Conservation (phyloP, 2,797 vertebrate species). For the Sebastes dallii region DNA sequence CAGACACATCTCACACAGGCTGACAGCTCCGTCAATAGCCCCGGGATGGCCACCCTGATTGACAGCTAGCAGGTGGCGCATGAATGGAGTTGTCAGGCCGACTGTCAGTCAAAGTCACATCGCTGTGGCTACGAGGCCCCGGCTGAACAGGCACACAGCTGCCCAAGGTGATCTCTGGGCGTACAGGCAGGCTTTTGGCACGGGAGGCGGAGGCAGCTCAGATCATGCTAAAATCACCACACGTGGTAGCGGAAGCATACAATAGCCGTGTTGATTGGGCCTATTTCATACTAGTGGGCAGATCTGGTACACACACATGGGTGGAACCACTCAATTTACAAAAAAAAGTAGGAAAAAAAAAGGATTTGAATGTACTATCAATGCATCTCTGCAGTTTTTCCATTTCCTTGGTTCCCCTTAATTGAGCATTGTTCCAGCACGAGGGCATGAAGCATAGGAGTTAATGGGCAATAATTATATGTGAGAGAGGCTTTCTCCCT, state of each 20-base stretch:
- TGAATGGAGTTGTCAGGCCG: constrained; percentile 88
- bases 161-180: constrained; percentile 85
- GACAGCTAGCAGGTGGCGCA: constrained; percentile 91
- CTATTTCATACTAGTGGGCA: constrained; percentile 51
- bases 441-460: constrained; percentile 85
- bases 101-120: constrained; percentile 81
- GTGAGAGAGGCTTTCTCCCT: constrained; percentile 95
- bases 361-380: constrained; percentile 66
- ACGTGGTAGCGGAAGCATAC: constrained; percentile 28
- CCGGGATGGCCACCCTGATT: constrained; percentile 83
- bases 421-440: constrained; percentile 92
- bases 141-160: constrained; percentile 81
- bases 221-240: constrained; percentile 63
- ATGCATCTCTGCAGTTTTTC: constrained; percentile 72
- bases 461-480: constrained; percentile 98
- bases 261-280: constrained; percentile 41
- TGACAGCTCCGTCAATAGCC: constrained; percentile 88
- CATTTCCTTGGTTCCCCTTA: constrained; percentile 87
- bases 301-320: constrained; percentile 46
- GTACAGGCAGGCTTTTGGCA: constrained; percentile 72
- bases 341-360: constrained; percentile 18
- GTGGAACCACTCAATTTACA: constrained; percentile 42
- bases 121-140: constrained; percentile 77
- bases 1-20: constrained; percentile 85
- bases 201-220: constrained; percentile 33